Base-by-base conservation (phyloP, 2,888 invertebrate genomes). In the Patella caerulea region DNA sequence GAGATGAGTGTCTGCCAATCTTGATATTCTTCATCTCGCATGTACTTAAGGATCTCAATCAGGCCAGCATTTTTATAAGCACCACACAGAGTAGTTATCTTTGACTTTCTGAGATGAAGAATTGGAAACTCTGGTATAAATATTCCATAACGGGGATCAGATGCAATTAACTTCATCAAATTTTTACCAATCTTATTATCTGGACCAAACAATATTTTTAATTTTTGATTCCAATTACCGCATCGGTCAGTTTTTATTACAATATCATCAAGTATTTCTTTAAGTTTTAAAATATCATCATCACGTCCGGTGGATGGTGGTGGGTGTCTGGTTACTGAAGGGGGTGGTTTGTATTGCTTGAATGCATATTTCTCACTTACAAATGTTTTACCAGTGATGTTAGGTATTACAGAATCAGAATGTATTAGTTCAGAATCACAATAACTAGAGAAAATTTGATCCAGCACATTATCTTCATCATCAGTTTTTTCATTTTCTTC, bases 261-360 rank as follows among this genome's bases (percentile, higher is more conserved):
- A 19, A 72, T 72, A 53, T 72, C 72, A 72, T 55, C 54, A 19
- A 72, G 72, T 34, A 72, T 72, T 72, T 72, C 76, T 70, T 56
- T 72, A 9, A 81, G 71, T 29, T 79, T 78, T 56, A 12, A 9
- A 9, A 75, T 52, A 55, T 82, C 80, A 76, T 82, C 80, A 74
- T 82, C 79, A n/a, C 79, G 54, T 14, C 82, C 82, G 19, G 74
- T 81, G 29, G 82, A 80, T 24, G 83, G 82, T 19, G 81, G 82
- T 15, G 83, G 83, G 52, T 82, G 82, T 73, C 81, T 75, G 19
- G 75, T 73, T 12, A 82, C 29, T 17, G 79, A 59, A 12, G 74
- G 71, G 11, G 79, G 80, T 7, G 78, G 80, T n/a, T 76, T 34
- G 52, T 70, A 76, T 24, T 75, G 56, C 15, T 75, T 9, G 71